These are phyloP conservation scores for Copidosoma floridanum DNA, from an alignment of 1,140 invertebrate species.

Conservation along the genomic window DNA sequence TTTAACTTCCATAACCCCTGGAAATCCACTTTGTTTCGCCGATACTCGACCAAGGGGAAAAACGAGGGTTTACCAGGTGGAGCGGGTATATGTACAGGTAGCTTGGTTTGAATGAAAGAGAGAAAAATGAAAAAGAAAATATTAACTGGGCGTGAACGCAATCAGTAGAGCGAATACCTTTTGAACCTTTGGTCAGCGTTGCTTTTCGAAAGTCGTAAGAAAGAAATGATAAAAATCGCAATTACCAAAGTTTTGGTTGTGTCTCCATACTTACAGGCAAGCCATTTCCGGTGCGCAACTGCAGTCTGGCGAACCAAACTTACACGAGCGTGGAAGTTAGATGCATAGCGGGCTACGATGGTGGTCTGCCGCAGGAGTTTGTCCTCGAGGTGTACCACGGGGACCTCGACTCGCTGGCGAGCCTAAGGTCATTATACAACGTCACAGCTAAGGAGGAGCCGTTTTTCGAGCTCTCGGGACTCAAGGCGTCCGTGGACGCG, in stretches of 20 bases:
- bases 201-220: not conserved
- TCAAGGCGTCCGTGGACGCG: conserved; percentile 68
- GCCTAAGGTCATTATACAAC: conserved; percentile 62
- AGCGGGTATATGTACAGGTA: too few relatives aligned
- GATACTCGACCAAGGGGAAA: not conserved
- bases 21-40: conserved; percentile 1
- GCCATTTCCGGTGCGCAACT: conserved; percentile 74
- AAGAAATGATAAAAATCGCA: too few relatives aligned
- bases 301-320: conserved; percentile 72
- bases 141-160: not conserved
- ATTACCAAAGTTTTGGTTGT: too few relatives aligned
- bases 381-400: conserved; percentile 73
- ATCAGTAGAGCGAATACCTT: not conserved
- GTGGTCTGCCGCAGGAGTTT: conserved; percentile 79
- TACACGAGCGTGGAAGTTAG: conserved; percentile 71
- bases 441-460: conserved; percentile 65
- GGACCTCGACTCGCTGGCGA: conserved; percentile 50
- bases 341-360: conserved; percentile 78
- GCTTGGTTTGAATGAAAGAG: too few relatives aligned
- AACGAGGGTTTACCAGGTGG: too few relatives aligned
- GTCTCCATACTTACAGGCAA: conserved; percentile 59
- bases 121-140: not conserved
- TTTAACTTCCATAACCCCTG: conserved; percentile 1
- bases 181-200: too few relatives aligned
- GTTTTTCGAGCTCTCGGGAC: conserved; percentile 66